A percentile compares a stretch with the other conserved stretches of the same genome.
These are phyloP conservation scores for Oryctolagus cuniculus DNA, from an alignment of 2,113 vertebrate genomes.

Conservation along the genomic window DNA sequence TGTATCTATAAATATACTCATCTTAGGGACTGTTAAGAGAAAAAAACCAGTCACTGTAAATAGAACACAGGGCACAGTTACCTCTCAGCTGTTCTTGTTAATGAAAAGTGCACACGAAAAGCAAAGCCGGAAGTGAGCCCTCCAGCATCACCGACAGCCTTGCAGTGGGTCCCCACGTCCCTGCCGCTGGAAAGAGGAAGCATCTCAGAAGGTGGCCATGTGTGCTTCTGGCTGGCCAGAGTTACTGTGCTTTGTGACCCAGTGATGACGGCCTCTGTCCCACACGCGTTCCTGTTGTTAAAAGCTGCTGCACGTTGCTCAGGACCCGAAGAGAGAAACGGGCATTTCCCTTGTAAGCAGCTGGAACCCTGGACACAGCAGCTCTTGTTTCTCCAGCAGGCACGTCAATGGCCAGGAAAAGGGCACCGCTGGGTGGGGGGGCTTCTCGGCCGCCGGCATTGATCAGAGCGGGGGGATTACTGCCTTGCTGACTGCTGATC, in stretches of 20 bases:
- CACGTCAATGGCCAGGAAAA: constrained; percentile 84
- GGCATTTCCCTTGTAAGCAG: constrained; percentile 85
- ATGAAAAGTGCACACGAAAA: neutral
- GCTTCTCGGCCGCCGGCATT: constrained; percentile 89
- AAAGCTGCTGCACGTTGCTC: neutral
- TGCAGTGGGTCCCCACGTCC: neutral
- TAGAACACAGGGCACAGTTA: neutral
- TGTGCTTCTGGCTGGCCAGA: neutral
- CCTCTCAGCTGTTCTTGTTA: neutral
- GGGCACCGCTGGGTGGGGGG: constrained; percentile 88
- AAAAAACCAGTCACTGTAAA: neutral
- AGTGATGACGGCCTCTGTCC: neutral
- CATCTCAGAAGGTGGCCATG: neutral
- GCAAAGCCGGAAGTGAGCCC: too few species aligned
- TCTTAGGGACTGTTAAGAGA: neutral
- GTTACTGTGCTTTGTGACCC: constrained; percentile 4
- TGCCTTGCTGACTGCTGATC: constrained; percentile 91
- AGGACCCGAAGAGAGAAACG: constrained; percentile 77
- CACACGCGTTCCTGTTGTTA: constrained; percentile 33
- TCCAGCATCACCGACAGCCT: accelerated
- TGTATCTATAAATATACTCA: neutral
- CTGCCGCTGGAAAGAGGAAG: neutral
- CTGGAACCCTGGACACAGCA: constrained; percentile 85
- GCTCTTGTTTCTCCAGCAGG: constrained; percentile 76
- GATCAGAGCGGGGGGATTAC: constrained; percentile 91